A percentile compares a stretch with the other conserved stretches of the same genome.
These are phyloP conservation scores for Oligia fasciuncula DNA, from an alignment of 2,888 invertebrate species.

Conservation along the genomic window DNA sequence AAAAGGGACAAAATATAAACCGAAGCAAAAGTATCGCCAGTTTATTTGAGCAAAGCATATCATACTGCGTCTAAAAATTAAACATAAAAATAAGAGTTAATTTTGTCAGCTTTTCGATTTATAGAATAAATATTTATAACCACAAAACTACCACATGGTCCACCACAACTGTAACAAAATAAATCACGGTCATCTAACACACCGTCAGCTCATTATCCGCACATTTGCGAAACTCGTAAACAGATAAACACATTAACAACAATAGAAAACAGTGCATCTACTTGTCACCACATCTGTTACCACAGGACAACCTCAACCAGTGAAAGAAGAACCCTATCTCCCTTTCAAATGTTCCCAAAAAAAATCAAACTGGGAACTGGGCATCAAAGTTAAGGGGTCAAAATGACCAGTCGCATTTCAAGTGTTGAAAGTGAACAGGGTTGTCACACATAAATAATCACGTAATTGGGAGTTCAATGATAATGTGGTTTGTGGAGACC, in stretches of 20 bases:
- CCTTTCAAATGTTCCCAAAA: conserved; percentile 5
- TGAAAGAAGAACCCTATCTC: conserved; percentile 56
- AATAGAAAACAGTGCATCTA: conserved; percentile 68
- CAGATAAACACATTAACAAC: conserved; percentile 72
- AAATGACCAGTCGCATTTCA: conserved; percentile 62
- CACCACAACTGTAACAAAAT: conserved; percentile 32
- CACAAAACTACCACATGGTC: conserved; percentile 24
- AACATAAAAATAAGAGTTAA: no score
- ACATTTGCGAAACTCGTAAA: conserved; percentile 81
- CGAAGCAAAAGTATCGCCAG: background rate
- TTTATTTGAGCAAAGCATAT: background rate
- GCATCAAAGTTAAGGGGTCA: conserved; percentile 59
- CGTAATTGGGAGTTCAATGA: conserved; percentile 84
- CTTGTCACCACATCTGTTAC: conserved; percentile 79
- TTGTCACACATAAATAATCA: conserved; percentile 87
- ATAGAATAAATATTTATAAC: background rate
- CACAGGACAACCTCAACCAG: conserved; percentile 60
- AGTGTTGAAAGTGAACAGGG: conserved; percentile 71
- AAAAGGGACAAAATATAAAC: no score
- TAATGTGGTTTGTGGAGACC: conserved; percentile 75
- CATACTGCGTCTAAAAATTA: no score
- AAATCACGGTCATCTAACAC: conserved; percentile 45
- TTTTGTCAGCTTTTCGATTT: no score
- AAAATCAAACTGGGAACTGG: conserved; percentile 19
- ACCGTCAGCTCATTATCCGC: conserved; percentile 75